Conservation (phyloP, 2,888 invertebrate genomes). For the Tipula helvola region DNA sequence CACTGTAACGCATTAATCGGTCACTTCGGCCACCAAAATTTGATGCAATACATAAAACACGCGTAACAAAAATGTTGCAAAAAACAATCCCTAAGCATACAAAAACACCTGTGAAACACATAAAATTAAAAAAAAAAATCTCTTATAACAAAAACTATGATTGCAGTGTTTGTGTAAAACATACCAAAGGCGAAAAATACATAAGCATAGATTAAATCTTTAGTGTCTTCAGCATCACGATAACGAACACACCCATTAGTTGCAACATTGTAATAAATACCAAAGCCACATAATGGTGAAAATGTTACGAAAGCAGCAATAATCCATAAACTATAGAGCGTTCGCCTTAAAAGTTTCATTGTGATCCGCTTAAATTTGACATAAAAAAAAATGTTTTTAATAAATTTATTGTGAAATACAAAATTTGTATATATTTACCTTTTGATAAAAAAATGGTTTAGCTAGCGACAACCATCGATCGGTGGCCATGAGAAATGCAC, state of each 20-base stretch:
- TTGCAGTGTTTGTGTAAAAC: conserved; percentile 19
- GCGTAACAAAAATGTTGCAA: conserved; percentile 72
- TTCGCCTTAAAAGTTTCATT: conserved; percentile 57
- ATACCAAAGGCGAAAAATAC: conserved; percentile 66
- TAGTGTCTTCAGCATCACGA: conserved; percentile 48
- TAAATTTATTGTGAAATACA: background rate
- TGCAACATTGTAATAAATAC: conserved; percentile 50
- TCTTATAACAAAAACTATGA: background rate
- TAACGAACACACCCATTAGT: conserved; percentile 51
- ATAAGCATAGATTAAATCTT: conserved; percentile 62
- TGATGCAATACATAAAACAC: conserved; percentile 46
- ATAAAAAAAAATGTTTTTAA: conserved; percentile 16
- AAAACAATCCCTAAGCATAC: conserved; percentile 64
- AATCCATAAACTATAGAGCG: conserved; percentile 56
- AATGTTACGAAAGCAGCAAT: conserved; percentile 58
- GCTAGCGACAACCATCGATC: conserved; percentile 80
- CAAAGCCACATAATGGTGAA: conserved; percentile 61
- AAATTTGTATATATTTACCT: conserved; percentile 42
- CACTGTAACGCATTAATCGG: conserved; percentile 29
- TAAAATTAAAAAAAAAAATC: background rate
- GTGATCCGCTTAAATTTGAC: conserved; percentile 62
- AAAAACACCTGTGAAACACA: conserved; percentile 44
- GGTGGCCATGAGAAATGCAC: conserved; percentile 78
- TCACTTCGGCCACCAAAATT: conserved; percentile 30
- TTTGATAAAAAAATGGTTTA: conserved; percentile 75